Conservation (phyloP, 2,888 invertebrate species). For the Dusona sp. region DNA sequence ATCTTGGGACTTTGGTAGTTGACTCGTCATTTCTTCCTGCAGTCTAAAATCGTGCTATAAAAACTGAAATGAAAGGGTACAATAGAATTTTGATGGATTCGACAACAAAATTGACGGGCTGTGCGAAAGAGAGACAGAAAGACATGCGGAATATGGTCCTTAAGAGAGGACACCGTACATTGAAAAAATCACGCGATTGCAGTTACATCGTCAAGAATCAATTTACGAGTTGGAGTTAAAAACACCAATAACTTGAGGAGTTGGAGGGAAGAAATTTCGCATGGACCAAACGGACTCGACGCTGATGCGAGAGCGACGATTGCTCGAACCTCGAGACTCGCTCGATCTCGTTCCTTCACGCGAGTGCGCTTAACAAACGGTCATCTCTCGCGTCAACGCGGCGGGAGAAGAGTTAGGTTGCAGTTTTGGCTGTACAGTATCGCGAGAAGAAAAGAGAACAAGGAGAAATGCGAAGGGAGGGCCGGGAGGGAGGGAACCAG, state of each 20-base stretch:
- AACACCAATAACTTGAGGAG: neutral
- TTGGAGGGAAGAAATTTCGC: neutral
- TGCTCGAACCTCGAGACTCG: neutral
- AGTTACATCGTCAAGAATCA: neutral
- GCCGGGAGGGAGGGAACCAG: constrained; percentile 19
- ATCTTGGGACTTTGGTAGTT: neutral
- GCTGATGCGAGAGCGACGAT: neutral
- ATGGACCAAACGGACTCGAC: neutral
- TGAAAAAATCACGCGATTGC: neutral
- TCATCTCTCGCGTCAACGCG: constrained; percentile 7
- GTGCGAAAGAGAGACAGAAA: too few species aligned
- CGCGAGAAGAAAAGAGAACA: constrained; percentile 40
- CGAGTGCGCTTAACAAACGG: constrained; percentile 15
- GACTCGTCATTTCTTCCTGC: too few species aligned
- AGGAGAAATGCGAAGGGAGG: constrained; percentile 9
- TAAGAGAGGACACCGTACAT: neutral
- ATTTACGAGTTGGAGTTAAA: neutral
- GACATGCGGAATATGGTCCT: neutral
- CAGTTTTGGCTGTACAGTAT: constrained; percentile 46
- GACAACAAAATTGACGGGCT: too few species aligned
- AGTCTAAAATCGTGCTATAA: too few species aligned
- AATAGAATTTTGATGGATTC: too few species aligned
- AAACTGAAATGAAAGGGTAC: neutral
- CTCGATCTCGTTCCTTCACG: constrained; percentile 36
- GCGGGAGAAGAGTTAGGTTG: constrained; percentile 17